These are phyloP conservation scores for Phenganax stokvisi DNA, from an alignment of 92 coral and sea anemone species.

Conservation along the genomic window DNA sequence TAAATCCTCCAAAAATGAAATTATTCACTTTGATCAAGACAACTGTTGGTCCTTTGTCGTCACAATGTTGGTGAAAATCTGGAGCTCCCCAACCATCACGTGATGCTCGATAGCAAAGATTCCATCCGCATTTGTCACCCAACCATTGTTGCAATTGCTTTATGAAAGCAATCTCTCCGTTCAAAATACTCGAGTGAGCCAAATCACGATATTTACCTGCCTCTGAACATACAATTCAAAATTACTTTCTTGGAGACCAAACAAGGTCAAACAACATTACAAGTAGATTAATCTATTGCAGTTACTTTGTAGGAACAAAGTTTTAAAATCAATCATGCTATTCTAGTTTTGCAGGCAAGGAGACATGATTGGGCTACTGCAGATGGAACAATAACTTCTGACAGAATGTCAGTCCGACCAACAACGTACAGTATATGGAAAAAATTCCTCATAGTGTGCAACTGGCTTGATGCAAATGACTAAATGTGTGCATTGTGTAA, in stretches of 20 bases:
- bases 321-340: too few relatives aligned
- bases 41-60: slow-evolving; percentile 28
- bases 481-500: too few relatives aligned
- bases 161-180: not conserved
- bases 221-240: not conserved
- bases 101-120: slow-evolving; percentile 26
- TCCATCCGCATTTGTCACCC: slow-evolving; percentile 10
- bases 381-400: too few relatives aligned
- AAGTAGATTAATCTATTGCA: too few relatives aligned
- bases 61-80: slow-evolving; percentile 13
- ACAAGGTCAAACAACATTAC: too few relatives aligned
- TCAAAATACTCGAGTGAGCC: not conserved
- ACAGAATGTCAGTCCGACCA: too few relatives aligned
- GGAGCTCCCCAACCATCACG: slow-evolving; percentile 11
- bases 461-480: too few relatives aligned
- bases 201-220: not conserved
- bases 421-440: too few relatives aligned
- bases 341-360: too few relatives aligned
- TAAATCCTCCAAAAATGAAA: slow-evolving; percentile 17
- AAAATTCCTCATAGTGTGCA: too few relatives aligned
- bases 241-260: not conserved
- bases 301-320: too few relatives aligned
- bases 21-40: slow-evolving; percentile 4
- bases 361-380: too few relatives aligned
- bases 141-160: slow-evolving; percentile 15